Base-by-base conservation (phyloP, 2,797 vertebrate genomes). In the Trachurus trachurus region DNA sequence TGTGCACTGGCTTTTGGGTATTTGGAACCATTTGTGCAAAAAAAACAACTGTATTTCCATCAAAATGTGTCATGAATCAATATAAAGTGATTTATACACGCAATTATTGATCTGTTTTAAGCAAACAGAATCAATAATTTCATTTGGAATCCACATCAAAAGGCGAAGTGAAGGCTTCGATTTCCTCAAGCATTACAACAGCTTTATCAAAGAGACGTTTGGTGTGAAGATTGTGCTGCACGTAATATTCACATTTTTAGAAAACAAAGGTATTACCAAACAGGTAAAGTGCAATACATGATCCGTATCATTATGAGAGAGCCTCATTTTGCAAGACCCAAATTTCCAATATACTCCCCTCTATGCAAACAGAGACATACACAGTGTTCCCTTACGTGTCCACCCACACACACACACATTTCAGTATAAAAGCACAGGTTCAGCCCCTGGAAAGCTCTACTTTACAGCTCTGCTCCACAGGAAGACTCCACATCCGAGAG, bases 391-490 rank as follows among this genome's bases (percentile, higher is more conserved):
- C 40, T n/a, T 63, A 76, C 53, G 57, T 42, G 15, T 62, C 60
- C 53, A 57, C 71, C 37, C 63, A 44, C 34, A 22, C 61, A 42
- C 34, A 22, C 62, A 34, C 4, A 62, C 4, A 26, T 26, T 54
- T 61, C 22, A 45, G 59, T 77, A 94, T 93, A 95, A 94, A 93
- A 76, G 74, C 8, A 13, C 29, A n/a, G 17, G 29, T 53, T 80
- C 11, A 64, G 57, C 63, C 26, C 19, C 42, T 45, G 29, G 29
- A 42, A 5, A 47, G 45, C 17, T 53, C 63, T 70, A 73, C 74
- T 78, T 71, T 22, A 65, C 71, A 77, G 74, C 73, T 61, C 62
- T 39, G 21, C 44, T 79, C 63, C 53, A 63, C 71, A 21, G 50
- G 31, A 54, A 81, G 81, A 54, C 66, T 74, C 67, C 45, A 74